These are phyloP conservation scores for Oligia latruncula DNA, from an alignment of 2,888 invertebrate species.

Conservation along the genomic window DNA sequence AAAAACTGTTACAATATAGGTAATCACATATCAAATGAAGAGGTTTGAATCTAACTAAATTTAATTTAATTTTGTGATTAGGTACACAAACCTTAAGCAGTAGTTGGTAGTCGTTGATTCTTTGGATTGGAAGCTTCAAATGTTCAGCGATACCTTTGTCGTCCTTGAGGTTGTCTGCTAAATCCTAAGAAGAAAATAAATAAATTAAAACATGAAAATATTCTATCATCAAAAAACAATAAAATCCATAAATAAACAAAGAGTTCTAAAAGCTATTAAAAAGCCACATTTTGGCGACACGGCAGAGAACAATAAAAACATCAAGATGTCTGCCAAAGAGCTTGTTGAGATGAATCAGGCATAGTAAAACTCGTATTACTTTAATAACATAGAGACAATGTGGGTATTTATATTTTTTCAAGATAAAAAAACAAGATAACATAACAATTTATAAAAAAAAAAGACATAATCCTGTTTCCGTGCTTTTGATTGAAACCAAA, in stretches of 20 bases:
- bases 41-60: background rate
- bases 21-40: background rate
- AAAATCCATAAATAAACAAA: constrained; percentile 25
- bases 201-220: constrained; percentile 7
- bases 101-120: constrained; percentile 98
- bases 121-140: constrained; percentile 97
- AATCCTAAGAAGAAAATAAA: constrained; percentile 91
- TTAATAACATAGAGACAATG: constrained; percentile 1
- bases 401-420: background rate
- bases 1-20: background rate
- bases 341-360: constrained; percentile 20
- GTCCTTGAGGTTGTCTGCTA: constrained; percentile 95
- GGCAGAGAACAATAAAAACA: constrained; percentile 39
- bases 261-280: constrained; percentile 39
- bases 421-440: background rate
- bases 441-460: background rate
- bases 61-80: background rate
- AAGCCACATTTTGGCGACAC: constrained; percentile 41
- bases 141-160: constrained; percentile 97
- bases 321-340: constrained; percentile 52
- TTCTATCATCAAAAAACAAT: constrained; percentile 7
- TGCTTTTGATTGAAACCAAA: background rate
- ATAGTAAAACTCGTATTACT: constrained; percentile 29
- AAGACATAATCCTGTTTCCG: too few relatives aligned
- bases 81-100: constrained; percentile 94